Evolutionary conservation across 2,113 vertebrate genomes (phyloP).

Genomic region (Ceyx margarethae): DNA sequence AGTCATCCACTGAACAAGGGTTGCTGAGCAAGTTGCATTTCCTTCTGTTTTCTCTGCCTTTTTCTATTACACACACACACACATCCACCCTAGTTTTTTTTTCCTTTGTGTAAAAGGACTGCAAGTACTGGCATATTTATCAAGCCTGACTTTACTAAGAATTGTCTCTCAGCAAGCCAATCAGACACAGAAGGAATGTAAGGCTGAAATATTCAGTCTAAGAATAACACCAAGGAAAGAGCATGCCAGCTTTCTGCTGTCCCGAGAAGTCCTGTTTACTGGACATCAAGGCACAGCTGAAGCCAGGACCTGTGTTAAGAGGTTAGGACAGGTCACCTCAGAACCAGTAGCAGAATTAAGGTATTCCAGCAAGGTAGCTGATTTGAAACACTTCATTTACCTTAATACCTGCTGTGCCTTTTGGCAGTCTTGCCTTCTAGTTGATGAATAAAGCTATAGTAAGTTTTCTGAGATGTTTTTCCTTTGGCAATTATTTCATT

Average conservation of each 20-base stretch:
- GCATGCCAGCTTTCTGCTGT: neutral
- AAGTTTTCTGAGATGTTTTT: neutral
- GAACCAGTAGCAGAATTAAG: neutral
- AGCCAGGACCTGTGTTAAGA: neutral
- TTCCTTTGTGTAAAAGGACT: neutral
- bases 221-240: neutral
- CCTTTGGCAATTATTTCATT: neutral
- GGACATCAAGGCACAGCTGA: neutral
- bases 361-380: neutral
- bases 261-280: neutral
- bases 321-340: neutral
- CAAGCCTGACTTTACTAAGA: neutral
- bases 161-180: slow-evolving; percentile 14
- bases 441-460: neutral
- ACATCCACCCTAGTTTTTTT: neutral
- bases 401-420: neutral
- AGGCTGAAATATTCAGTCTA: slow-evolving; percentile 4
- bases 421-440: neutral
- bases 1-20: neutral
- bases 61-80: neutral
- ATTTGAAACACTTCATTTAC: neutral
- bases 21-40: neutral
- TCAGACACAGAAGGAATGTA: slow-evolving; percentile 18
- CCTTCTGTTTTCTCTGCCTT: neutral
- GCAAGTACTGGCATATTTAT: slow-evolving; percentile 2